A percentile compares a stretch with the other conserved stretches of the same genome.
Conservation (phyloP, 2,797 vertebrate genomes). For the Acipenser transmontanus region DNA sequence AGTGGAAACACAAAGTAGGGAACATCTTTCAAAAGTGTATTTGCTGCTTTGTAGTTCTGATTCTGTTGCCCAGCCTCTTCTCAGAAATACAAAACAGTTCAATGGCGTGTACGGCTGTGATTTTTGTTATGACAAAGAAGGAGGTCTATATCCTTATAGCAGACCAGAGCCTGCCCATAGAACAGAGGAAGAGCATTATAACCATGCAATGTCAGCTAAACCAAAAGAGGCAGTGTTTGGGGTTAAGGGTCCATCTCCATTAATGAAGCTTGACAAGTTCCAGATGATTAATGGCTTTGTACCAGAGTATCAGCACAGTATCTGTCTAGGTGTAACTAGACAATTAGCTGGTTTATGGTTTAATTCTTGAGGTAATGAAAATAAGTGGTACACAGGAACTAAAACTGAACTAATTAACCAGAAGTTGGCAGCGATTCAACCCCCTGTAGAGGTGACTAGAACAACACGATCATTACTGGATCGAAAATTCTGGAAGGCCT, state of each 20-base stretch:
- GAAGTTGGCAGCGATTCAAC: constrained; percentile 15
- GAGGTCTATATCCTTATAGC: neutral
- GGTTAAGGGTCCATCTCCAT: constrained; percentile 1
- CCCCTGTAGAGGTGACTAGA: constrained; percentile 18
- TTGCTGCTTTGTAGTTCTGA: constrained; percentile 19
- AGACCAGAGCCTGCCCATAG: constrained; percentile 3
- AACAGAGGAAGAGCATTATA: constrained; percentile 3
- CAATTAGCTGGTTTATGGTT: constrained; percentile 14
- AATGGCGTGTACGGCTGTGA: constrained; percentile 8
- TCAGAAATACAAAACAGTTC: constrained; percentile 19
- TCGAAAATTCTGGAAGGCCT: constrained; percentile 26
- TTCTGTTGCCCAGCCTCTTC: constrained; percentile 13
- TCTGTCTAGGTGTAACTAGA: constrained; percentile 3
- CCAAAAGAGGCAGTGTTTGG: neutral
- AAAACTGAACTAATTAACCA: constrained; percentile 12
- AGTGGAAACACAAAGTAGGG: constrained; percentile 12
- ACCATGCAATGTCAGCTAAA: constrained; percentile 6
- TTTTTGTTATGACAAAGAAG: constrained; percentile 1
- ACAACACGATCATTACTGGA: constrained; percentile 15
- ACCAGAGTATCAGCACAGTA: neutral
- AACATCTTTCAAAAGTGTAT: constrained; percentile 22
- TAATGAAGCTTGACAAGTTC: constrained; percentile 13
- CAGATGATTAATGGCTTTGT: constrained; percentile 17
- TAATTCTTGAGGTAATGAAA: constrained; percentile 9
- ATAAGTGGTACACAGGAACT: constrained; percentile 13